These are phyloP conservation scores for Syngnathus acus DNA, from an alignment of 2,797 vertebrate genomes.

Conservation along the genomic window DNA sequence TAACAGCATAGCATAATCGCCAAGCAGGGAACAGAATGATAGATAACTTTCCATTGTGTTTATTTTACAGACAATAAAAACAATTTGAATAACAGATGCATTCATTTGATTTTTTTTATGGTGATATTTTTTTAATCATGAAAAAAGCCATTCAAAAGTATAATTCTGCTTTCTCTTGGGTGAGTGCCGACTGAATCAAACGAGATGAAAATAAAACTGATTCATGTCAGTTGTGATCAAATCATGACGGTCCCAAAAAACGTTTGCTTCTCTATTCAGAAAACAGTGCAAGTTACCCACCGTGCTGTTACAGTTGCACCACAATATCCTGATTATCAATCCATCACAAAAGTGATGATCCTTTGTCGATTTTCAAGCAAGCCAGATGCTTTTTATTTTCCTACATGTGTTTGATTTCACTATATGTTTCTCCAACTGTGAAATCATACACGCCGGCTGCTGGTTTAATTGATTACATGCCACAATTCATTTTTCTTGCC, in stretches of 20 bases:
- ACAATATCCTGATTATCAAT: neutral
- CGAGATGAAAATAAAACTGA: neutral
- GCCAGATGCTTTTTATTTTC: neutral
- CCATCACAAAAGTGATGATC: neutral
- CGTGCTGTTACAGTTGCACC: neutral
- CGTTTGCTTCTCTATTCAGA: neutral
- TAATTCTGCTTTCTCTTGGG: too few species aligned
- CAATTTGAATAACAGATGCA: neutral
- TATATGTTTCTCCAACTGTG: neutral
- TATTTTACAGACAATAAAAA: conserved; percentile 1
- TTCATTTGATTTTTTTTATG: too few species aligned
- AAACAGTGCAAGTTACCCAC: neutral
- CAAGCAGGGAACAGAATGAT: conserved; percentile 9
- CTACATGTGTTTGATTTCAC: neutral
- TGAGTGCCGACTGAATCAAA: too few species aligned
- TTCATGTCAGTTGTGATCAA: neutral
- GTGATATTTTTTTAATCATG: neutral
- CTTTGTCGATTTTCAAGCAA: neutral
- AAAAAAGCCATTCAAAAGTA: too few species aligned
- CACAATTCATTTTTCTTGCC: neutral
- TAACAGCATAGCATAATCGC: conserved; percentile 42
- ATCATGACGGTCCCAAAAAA: too few species aligned
- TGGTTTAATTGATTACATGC: neutral
- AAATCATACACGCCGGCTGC: neutral
- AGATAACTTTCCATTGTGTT: conserved; percentile 2